Percentiles rank a stretch among this genome's conserved stretches.
Evolutionary conservation across 1,140 invertebrate species (phyloP).

Genomic region (Neocloeon triangulifer): DNA sequence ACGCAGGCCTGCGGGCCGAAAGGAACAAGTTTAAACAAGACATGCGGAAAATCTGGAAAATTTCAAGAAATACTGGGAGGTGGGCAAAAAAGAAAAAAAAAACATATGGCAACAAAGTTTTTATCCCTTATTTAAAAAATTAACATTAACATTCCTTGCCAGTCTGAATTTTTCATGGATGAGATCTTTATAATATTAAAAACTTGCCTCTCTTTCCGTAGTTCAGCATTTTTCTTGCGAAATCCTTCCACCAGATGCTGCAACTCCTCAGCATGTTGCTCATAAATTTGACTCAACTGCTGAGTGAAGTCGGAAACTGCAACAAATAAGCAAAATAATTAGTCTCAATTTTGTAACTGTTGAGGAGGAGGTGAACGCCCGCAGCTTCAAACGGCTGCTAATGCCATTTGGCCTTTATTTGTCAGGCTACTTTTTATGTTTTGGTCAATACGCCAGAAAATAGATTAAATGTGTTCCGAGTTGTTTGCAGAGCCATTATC

Average conservation of each 20-base stretch:
- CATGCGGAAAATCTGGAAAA: not conserved
- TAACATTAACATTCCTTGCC: not conserved
- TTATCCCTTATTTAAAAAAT: not conserved
- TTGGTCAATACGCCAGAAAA: too few relatives aligned
- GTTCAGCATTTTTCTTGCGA: conserved; percentile 62
- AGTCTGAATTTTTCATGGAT: too few relatives aligned
- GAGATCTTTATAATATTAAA: too few relatives aligned
- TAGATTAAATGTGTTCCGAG: too few relatives aligned
- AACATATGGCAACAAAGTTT: too few relatives aligned
- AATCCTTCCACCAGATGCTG: conserved; percentile 73
- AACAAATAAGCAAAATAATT: conserved; percentile 17
- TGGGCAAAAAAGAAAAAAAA: conserved; percentile 1
- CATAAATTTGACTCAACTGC: conserved; percentile 72
- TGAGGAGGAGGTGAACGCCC: not conserved
- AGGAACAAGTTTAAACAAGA: too few relatives aligned
- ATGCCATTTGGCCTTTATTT: too few relatives aligned
- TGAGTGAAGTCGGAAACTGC: conserved; percentile 88
- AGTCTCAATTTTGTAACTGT: conserved; percentile 4
- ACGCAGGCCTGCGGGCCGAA: conserved; percentile 37
- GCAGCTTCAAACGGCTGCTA: too few relatives aligned
- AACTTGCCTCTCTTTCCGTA: conserved; percentile 79
- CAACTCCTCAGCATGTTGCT: conserved; percentile 76
- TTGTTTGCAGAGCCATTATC: too few relatives aligned
- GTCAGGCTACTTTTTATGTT: too few relatives aligned
- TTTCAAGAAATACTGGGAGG: not conserved